These are phyloP conservation scores for Pogonocichla stellata DNA, from an alignment of 2,113 vertebrate species.

Conservation along the genomic window DNA sequence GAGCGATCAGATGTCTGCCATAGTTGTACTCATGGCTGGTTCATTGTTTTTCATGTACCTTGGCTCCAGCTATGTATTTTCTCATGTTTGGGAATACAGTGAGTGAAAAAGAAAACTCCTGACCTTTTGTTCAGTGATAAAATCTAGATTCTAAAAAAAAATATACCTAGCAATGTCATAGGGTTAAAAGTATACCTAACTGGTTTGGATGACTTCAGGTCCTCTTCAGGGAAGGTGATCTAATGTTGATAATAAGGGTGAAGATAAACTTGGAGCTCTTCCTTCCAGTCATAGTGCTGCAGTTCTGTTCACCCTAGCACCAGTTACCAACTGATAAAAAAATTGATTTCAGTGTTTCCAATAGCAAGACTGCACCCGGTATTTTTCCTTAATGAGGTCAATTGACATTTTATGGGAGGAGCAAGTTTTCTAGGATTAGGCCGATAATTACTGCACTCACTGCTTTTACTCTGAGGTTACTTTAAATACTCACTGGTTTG, in stretches of 20 bases:
- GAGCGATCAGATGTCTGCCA: conserved; percentile 24
- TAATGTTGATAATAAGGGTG: background rate
- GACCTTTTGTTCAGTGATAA: background rate
- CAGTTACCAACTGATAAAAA: background rate
- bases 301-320: background rate
- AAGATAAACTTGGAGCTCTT: background rate
- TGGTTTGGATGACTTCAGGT: background rate
- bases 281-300: background rate
- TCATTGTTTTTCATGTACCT: conserved; percentile 10
- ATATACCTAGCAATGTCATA: background rate
- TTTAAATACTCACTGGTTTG: background rate
- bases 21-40: conserved; percentile 33
- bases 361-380: background rate
- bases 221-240: background rate
- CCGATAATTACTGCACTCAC: background rate
- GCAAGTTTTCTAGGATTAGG: background rate
- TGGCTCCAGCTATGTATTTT: conserved; percentile 47
- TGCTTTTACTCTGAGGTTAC: background rate
- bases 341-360: background rate
- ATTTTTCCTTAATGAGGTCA: background rate
- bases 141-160: background rate
- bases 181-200: background rate
- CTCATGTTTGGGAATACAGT: conserved; percentile 39
- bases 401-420: background rate
- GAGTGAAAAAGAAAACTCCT: background rate